phyloP scores from a whole-genome alignment of 2,797 vertebrate species.

The Morelia viridis region DNA sequence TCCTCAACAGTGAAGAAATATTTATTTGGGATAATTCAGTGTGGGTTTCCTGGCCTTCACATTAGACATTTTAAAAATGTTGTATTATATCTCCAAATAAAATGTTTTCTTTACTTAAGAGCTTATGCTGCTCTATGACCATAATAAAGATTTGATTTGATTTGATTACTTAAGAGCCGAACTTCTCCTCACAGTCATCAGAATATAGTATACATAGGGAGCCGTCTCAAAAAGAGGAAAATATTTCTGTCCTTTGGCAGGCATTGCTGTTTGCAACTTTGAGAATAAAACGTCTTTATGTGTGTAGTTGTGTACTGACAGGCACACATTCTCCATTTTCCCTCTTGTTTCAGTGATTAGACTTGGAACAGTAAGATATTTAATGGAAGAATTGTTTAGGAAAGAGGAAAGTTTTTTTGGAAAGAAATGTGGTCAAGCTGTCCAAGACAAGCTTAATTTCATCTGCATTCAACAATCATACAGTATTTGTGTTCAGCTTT shows the following conservation, averaged over 20 bases:
- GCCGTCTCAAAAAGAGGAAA: background rate
- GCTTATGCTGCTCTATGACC: too few species aligned
- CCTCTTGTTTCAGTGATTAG: background rate
- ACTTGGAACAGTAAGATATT: background rate
- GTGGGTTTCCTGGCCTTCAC: background rate
- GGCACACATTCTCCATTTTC: background rate
- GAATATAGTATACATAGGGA: background rate
- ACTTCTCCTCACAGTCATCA: background rate
- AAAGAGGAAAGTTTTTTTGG: background rate
- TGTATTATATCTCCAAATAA: background rate
- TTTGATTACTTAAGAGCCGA: background rate
- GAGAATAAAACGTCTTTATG: background rate
- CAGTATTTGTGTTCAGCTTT: background rate
- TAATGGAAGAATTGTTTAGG: background rate
- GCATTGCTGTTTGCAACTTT: background rate
- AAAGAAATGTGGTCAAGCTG: background rate
- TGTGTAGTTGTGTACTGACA: background rate
- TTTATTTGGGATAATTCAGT: background rate
- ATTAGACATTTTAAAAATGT: background rate
- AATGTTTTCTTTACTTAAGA: background rate
- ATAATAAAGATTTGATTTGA: too few species aligned
- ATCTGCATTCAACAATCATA: background rate
- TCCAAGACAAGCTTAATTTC: background rate
- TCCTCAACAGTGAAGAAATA: background rate
- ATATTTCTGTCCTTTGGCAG: background rate